Evolutionary conservation across 2,888 invertebrate species (phyloP).

Genomic region (Crocallis elinguaria): DNA sequence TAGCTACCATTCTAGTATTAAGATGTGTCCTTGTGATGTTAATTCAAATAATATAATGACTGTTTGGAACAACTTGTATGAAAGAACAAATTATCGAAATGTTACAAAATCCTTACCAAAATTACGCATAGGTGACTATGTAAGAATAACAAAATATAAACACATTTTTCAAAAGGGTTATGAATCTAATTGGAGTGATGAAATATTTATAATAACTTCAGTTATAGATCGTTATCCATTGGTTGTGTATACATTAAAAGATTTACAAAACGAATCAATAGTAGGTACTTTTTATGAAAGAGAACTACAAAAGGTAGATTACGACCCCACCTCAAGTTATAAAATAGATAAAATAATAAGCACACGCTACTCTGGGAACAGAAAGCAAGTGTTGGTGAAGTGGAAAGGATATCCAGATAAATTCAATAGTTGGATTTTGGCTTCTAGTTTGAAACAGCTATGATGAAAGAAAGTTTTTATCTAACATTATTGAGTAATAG

Average conservation of each 20-base stretch:
- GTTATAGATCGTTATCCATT: conserved; percentile 29
- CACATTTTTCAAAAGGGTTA: conserved; percentile 44
- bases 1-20: conserved; percentile 37
- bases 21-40: conserved; percentile 40
- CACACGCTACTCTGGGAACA: conserved; percentile 27
- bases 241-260: conserved; percentile 36
- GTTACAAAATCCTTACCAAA: conserved; percentile 2
- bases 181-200: conserved; percentile 46
- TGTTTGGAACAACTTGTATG: conserved; percentile 27
- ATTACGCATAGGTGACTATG: conserved; percentile 21
- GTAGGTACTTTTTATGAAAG: conserved; percentile 41
- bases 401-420: conserved; percentile 45
- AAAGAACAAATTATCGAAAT: background rate
- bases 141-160: conserved; percentile 42
- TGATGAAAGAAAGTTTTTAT: conserved; percentile 40
- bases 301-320: conserved; percentile 40
- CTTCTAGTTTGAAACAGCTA: conserved; percentile 28
- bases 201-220: conserved; percentile 37
- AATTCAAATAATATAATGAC: conserved; percentile 35
- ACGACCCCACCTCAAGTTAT: conserved; percentile 25
- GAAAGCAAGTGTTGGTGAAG: conserved; percentile 43
- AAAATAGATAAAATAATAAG: conserved; percentile 39
- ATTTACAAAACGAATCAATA: conserved; percentile 35
- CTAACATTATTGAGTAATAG: conserved; percentile 17
- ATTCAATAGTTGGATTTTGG: conserved; percentile 41